These are phyloP conservation scores for Cossypha heuglini DNA, from an alignment of 2,797 vertebrate genomes.

Conservation along the genomic window DNA sequence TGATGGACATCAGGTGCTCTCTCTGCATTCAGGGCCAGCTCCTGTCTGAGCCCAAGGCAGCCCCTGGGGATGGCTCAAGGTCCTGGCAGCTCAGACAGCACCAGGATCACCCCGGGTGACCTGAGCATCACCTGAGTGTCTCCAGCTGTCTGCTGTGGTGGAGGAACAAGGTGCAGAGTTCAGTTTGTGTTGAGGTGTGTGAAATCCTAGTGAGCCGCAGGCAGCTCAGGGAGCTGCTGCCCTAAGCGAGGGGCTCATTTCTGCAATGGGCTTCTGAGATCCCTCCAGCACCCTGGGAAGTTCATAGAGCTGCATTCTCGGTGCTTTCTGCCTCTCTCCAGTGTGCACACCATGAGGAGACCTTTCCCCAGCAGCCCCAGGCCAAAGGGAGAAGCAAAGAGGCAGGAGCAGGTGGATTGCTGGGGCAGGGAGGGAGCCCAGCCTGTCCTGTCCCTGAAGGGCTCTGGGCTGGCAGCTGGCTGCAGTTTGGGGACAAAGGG, in stretches of 20 bases:
- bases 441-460: background rate
- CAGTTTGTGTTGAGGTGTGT: background rate
- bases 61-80: background rate
- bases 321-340: background rate
- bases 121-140: background rate
- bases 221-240: background rate
- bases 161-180: background rate
- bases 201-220: background rate
- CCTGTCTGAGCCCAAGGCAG: background rate
- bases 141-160: background rate
- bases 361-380: background rate
- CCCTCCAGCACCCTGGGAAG: background rate
- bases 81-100: background rate
- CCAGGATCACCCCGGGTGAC: background rate
- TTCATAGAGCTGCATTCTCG: background rate
- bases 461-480: background rate
- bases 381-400: background rate
- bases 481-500: background rate
- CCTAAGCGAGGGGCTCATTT: background rate
- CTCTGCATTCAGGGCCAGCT: background rate
- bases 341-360: accelerated
- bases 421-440: background rate
- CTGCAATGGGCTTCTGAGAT: background rate
- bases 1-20: background rate
- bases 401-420: background rate